Base-by-base conservation (phyloP, 2,888 invertebrate species). In the Caenorhabditis sulstoni region DNA sequence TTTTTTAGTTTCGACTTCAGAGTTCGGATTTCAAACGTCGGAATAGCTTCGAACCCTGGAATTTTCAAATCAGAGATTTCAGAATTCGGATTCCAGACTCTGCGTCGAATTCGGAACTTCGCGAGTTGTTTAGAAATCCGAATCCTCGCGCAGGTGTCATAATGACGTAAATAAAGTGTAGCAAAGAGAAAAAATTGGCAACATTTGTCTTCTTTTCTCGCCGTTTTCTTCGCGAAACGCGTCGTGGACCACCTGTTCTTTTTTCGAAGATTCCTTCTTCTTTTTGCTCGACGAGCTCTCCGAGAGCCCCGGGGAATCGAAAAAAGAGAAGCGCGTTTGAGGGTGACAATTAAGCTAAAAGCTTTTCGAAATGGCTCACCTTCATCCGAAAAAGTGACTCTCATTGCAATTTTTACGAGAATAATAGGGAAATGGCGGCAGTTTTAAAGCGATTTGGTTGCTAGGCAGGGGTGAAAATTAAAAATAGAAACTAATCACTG, bases 331-430 rank as follows among this genome's bases (percentile, higher is more conserved):
- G 12, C 4, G 29, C 22, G 11, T 37, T 50, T 20, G n/a, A n/a
- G n/a, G n/a, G 50, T 57, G 37, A 12, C 45, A 70, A 61, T 55
- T 18, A 12, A 37, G 3, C 53, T 39, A 53, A 68, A 59, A 52
- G 68, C 52, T 35, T 53, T 52, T 22, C 23, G 7, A 9, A 39
- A 11, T 16, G 16, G 58, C 70, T 70, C 62, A 70, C 70, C 70
- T 62, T 70, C 62, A 39, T 70, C 70, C 14, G 14, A 61, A 49
- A 71, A 71, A 20, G 55, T 62, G 18, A 71, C 71, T 71, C 18
- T 62, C 71, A 71, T 71, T 5, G 18, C 37, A 29, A 29, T 29
- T 5, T 5, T 29, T 29, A n/a, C 12, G 35, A 61, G n/a, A 53
- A 35, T 53, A 53, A 53, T 53, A 53, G 35, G 7, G n/a, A 7